Evolutionary conservation across 2,888 invertebrate genomes (phyloP).

Genomic region (Eupithecia subfuscata): DNA sequence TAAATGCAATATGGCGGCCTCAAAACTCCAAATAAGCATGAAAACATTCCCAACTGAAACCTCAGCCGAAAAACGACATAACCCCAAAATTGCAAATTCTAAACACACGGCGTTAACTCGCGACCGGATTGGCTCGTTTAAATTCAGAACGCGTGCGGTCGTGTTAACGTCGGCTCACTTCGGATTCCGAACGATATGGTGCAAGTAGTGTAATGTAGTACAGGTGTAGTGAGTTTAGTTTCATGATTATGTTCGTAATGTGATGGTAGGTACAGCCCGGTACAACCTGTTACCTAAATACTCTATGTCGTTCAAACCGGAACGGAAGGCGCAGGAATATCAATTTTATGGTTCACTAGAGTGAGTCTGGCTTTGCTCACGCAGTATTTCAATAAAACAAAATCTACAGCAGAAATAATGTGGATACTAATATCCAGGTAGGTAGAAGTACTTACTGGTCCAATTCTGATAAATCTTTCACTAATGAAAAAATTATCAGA

Average conservation of each 20-base stretch:
- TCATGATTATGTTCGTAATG: slow-evolving; percentile 16
- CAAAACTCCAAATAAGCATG: slow-evolving; percentile 18
- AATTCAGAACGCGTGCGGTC: slow-evolving; percentile 75
- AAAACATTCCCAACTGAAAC: slow-evolving; percentile 27
- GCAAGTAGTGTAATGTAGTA: slow-evolving; percentile 22
- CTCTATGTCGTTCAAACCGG: neutral
- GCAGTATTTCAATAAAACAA: neutral
- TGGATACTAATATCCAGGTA: neutral
- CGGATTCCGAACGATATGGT: slow-evolving; percentile 55
- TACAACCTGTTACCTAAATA: neutral
- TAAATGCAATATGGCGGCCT: neutral
- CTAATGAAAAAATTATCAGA: neutral
- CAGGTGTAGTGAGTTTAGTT: slow-evolving; percentile 23
- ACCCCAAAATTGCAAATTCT: slow-evolving; percentile 49
- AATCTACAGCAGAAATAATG: neutral
- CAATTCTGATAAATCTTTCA: no score
- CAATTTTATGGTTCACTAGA: neutral
- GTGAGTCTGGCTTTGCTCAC: neutral
- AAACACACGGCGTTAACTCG: slow-evolving; percentile 54
- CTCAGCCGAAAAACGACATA: slow-evolving; percentile 30
- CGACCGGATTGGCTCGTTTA: slow-evolving; percentile 67
- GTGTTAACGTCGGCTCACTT: slow-evolving; percentile 62
- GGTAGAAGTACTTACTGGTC: no score
- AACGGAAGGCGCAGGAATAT: neutral
- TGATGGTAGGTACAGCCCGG: neutral